Base-by-base conservation (phyloP, 2,888 invertebrate genomes). In the Ichneumoninae sp. region DNA sequence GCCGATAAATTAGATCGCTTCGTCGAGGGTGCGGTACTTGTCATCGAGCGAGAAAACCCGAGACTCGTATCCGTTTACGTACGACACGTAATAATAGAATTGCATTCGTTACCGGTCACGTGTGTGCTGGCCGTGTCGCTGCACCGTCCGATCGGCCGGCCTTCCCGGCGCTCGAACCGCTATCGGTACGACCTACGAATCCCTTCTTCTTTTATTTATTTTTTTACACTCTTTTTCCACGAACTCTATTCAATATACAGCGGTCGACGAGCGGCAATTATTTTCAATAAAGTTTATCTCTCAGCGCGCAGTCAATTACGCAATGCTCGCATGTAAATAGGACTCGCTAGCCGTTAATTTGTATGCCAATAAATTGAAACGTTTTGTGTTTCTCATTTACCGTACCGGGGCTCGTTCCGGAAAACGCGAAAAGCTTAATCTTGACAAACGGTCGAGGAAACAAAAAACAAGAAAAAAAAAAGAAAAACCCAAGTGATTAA, bases 371-470 rank as follows among this genome's bases (percentile, higher is more conserved):
- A 33, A 33, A 63, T 33, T 33, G 33, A 30, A 63, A 63, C 63
- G 63, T 33, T 33, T 63, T n/a, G 63, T 57, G 44, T 33, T 60
- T 60, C 30, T 60, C 60, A 16, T 33, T 60, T 60, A 60, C 60
- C 30, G 60, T 60, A 30, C 30, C 13, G 26, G 16, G 85, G 77
- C 84, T 88, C 86, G 87, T 88, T 88, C 86, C 88, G 63, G 81
- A 81, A 85, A 85, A 87, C 86, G 88, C 63, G 81, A 83, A 85
- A 57, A 83, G 26, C 33, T 13, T 30, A 63, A 63, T 63, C 33
- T 63, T 63, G 63, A 63, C 6, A 33, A 63, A 63, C 63, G 63
- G 1, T 33, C 6, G 33, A 63, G 30, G 16, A 63, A 89, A 89
- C 87, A 88, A 63, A 63, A 63, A 63, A 30, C 3, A 10, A 36